Percentiles rank a stretch among this genome's conserved stretches.
Conservation (phyloP, 2,888 invertebrate species). For the Chironomus riparius region DNA sequence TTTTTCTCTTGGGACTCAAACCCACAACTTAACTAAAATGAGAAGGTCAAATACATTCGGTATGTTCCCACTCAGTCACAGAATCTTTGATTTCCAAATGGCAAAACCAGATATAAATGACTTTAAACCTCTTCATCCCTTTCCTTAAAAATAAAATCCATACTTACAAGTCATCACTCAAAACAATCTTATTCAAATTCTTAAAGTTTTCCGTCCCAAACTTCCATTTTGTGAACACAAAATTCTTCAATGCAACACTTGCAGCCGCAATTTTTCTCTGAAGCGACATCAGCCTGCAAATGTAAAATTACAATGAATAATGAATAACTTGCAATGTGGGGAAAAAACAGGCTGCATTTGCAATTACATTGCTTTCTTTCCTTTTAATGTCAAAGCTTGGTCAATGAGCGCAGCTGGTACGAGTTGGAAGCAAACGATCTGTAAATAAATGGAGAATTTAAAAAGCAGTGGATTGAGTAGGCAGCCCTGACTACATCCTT, state of each 20-base stretch:
- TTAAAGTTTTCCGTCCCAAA: slow-evolving; percentile 58
- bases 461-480: too few species aligned
- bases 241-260: slow-evolving; percentile 61
- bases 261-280: slow-evolving; percentile 75
- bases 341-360: not conserved
- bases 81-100: too few species aligned
- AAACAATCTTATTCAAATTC: slow-evolving; percentile 42
- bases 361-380: slow-evolving; percentile 58
- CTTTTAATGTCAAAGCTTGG: slow-evolving; percentile 50
- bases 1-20: too few species aligned
- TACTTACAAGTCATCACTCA: not conserved
- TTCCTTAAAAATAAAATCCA: not conserved
- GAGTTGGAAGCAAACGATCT: slow-evolving; percentile 57
- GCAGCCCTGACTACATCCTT: too few species aligned
- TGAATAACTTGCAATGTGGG: not conserved
- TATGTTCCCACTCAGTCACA: too few species aligned
- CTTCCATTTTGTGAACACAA: slow-evolving; percentile 66
- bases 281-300: slow-evolving; percentile 43
- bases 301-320: too few species aligned
- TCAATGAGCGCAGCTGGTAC: slow-evolving; percentile 73
- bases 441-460: too few species aligned
- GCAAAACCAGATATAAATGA: too few species aligned
- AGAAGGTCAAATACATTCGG: too few species aligned
- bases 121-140: too few species aligned
- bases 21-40: too few species aligned